Evolutionary conservation across 2,888 invertebrate species (phyloP).

Genomic region (Zootermopsis nevadensis): DNA sequence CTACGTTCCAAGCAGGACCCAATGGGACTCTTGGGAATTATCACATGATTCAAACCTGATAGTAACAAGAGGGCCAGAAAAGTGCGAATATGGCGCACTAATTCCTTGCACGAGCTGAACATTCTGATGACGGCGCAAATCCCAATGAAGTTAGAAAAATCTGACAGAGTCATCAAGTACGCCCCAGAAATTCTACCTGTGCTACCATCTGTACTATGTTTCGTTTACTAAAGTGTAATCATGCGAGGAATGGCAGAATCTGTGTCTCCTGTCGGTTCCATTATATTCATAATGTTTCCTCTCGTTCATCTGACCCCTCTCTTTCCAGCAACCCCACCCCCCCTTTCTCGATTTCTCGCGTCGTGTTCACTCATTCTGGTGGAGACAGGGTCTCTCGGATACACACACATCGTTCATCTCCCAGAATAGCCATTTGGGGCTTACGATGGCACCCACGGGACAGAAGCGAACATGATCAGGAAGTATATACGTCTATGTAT

Average conservation of each 20-base stretch:
- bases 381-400: neutral
- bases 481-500: conserved; percentile 35
- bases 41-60: conserved; percentile 45
- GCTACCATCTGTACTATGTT: neutral
- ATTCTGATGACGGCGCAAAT: conserved; percentile 42
- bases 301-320: neutral
- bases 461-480: conserved; percentile 26
- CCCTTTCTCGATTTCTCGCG: neutral
- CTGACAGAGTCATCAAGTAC: conserved; percentile 2
- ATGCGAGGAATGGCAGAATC: neutral
- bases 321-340: too few species aligned
- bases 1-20: conserved; percentile 50
- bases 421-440: conserved; percentile 49
- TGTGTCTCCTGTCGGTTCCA: neutral
- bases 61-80: neutral
- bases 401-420: conserved; percentile 35
- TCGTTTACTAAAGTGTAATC: neutral
- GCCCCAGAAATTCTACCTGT: neutral
- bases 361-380: neutral
- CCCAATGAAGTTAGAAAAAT: conserved; percentile 39
- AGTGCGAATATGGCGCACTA: neutral
- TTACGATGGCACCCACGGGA: conserved; percentile 48
- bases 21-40: conserved; percentile 49
- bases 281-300: neutral
- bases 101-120: conserved; percentile 10